A percentile compares a stretch with the other conserved stretches of the same genome.
These are phyloP conservation scores for Acanthis flammea DNA, from an alignment of 2,797 vertebrate species.

Conservation along the genomic window DNA sequence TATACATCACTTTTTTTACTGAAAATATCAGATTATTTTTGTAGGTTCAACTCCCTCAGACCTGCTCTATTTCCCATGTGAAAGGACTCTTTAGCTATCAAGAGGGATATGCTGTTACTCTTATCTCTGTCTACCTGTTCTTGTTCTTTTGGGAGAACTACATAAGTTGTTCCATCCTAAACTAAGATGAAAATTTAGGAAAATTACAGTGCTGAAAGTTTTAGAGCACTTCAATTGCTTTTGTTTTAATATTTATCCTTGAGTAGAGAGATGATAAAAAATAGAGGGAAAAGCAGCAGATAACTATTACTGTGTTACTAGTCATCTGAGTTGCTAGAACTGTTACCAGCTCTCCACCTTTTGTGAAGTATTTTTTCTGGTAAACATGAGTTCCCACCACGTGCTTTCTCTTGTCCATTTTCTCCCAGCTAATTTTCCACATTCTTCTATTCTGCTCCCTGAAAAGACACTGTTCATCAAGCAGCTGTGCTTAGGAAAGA, in stretches of 20 bases:
- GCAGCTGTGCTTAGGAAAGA: background rate
- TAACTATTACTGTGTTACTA: background rate
- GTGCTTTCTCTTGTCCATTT: background rate
- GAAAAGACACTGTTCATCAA: background rate
- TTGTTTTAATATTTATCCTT: background rate
- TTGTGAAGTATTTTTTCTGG: background rate
- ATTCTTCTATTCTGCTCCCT: background rate
- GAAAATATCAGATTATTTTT: background rate
- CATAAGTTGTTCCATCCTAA: background rate
- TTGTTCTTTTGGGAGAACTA: background rate
- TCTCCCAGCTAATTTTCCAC: background rate
- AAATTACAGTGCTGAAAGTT: background rate
- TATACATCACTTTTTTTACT: background rate
- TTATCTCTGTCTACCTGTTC: background rate
- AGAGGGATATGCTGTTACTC: background rate
- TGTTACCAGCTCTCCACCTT: background rate
- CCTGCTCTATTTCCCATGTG: background rate
- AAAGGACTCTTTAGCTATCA: background rate
- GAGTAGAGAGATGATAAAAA: background rate
- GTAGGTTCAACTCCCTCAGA: background rate
- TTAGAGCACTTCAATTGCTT: background rate
- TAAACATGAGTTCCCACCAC: background rate
- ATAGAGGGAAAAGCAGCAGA: background rate
- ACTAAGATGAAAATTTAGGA: background rate
- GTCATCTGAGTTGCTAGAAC: background rate